Conservation (phyloP, 2,113 vertebrate species). For the Pristiophorus japonicus region DNA sequence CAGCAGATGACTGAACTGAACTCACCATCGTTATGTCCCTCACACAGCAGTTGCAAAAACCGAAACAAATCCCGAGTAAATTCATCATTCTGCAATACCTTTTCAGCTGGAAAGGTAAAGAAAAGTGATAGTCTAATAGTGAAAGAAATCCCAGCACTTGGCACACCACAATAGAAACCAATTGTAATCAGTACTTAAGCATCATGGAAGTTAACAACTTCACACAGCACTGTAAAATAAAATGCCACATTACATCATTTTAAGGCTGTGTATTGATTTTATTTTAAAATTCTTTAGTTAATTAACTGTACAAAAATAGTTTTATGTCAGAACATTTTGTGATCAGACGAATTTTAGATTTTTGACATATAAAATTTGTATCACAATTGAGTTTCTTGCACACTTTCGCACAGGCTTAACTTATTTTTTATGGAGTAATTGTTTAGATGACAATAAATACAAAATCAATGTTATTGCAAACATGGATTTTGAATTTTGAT, state of each 20-base stretch:
- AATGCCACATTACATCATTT: not conserved
- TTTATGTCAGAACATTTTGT: not conserved
- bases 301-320: not conserved
- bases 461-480: constrained; percentile 22
- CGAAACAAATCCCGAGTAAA: constrained; percentile 94
- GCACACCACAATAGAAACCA: not conserved
- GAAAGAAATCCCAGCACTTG: not conserved
- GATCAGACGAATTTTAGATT: not conserved
- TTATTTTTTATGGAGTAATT: not conserved
- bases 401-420: not conserved
- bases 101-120: constrained; percentile 80
- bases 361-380: not conserved
- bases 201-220: not conserved
- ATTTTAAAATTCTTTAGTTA: not conserved
- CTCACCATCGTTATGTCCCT: constrained; percentile 95
- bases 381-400: not conserved
- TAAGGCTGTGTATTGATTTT: not conserved
- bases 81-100: constrained; percentile 94
- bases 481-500: constrained; percentile 7
- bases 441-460: not conserved
- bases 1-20: constrained; percentile 29
- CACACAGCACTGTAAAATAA: not conserved
- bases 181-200: not conserved
- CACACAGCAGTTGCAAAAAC: constrained; percentile 94
- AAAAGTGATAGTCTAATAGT: not conserved